Base-by-base conservation (phyloP, 2,113 vertebrate species). In the Scartelaos histophorus region DNA sequence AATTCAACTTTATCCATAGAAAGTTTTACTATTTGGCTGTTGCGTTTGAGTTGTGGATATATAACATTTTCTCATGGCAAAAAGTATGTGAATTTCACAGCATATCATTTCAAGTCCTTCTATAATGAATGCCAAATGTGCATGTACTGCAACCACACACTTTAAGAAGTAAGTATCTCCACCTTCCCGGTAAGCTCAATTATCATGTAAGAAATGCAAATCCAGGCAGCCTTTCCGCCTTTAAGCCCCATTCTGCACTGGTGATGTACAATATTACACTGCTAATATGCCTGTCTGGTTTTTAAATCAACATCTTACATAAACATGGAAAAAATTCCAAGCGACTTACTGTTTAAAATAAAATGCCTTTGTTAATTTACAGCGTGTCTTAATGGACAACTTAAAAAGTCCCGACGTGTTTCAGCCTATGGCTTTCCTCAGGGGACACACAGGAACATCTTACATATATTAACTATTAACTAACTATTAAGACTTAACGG, bases 221-320 rank as follows among this genome's bases (percentile, higher is more conserved):
- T 90, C 84, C 81, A 88, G 78, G 81, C 71, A 87, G 82, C 79
- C 74, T 74, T 82, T 78, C 60, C 65, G 56, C 71, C 78, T 79
- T 88, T 80, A 85, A 85, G 82, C 79, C 79, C 82, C 66, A 46
- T 85, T 85, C 68, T 58, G 61, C 71, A 73, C 67, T 35, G 64
- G 70, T 66, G 58, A 75, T 69, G 71, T 61, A 64, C 70, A 88
- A 87, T 80, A 91, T 84, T 83, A 83, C 75, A 68, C 67, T 66
- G 61, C 75, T 83, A 82, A 88, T 81, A 76, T 58, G 69, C 73
- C 81, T 74, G 85, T 74, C 73, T 56, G 77, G 73, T 79, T 73
- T 75, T 81, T 83, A 89, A 87, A 91, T 85, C 84, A 91, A 87
- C 90, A 89, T 85, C 73, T 82, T 90, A 87, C 82, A 88, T n/a